Conservation (phyloP, 2,888 invertebrate genomes). For the Herminia tarsipennalis region DNA sequence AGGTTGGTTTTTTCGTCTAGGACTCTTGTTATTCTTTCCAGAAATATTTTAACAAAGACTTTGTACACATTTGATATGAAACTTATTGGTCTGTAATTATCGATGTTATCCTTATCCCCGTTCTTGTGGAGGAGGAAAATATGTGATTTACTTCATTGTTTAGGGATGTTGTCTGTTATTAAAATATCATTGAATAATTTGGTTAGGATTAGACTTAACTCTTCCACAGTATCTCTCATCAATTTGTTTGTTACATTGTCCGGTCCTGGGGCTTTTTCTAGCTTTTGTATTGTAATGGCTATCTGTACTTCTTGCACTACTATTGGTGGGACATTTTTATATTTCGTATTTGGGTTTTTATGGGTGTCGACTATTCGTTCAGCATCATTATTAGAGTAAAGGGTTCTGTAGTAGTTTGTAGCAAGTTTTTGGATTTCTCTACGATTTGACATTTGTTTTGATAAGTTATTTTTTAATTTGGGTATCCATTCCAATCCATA, state of each 20-base stretch:
- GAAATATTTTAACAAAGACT: no score
- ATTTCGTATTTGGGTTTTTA: constrained; percentile 2
- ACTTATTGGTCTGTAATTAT: neutral
- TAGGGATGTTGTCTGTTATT: no score
- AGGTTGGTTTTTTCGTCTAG: no score
- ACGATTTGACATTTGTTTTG: neutral
- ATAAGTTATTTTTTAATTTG: constrained; percentile 1
- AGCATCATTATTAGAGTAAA: neutral
- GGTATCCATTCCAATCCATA: constrained; percentile 17
- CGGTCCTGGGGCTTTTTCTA: constrained; percentile 21
- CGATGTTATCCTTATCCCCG: no score
- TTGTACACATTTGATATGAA: neutral
- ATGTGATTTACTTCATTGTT: no score
- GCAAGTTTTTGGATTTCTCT: neutral
- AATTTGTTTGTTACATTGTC: constrained; percentile 23
- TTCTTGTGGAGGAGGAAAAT: no score
- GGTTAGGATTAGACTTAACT: constrained; percentile 21
- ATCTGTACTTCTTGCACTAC: constrained; percentile 13
- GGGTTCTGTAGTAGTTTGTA: neutral
- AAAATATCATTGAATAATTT: constrained; percentile 30
- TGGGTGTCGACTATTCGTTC: neutral
- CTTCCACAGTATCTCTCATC: constrained; percentile 15
- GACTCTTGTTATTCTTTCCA: no score
- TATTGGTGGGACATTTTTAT: constrained; percentile 15
- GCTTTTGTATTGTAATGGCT: constrained; percentile 11